Base-by-base conservation (phyloP, 2,797 vertebrate genomes). In the Pseudocheirus occidentalis region DNA sequence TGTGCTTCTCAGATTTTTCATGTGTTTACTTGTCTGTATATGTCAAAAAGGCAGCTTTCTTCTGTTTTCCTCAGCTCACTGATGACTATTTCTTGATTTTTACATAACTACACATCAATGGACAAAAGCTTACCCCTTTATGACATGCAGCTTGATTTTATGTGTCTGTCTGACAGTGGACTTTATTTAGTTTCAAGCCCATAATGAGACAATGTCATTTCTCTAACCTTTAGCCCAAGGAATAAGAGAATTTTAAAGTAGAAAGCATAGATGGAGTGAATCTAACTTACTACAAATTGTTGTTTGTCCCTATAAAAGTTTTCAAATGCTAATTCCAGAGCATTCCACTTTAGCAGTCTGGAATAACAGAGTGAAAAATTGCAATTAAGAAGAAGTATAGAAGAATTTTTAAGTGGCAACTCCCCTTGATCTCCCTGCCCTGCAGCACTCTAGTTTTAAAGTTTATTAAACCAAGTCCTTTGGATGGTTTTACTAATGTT, bases 311-410 rank as follows among this genome's bases (percentile, higher is more conserved):
- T 0, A 59, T 96, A 93, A 95, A 94, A 50, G 5, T 92, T 93
- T 89, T 0, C 21, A 96, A 2, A 2, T 56, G 18, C 92, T 92
- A 97, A 95, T 95, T 90, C 34, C 95, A 73, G 4, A 96, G 40
- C 14, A 91, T 0, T n/a, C 34, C 28, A 24, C 56, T 93, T 98
- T 96, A 87, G 5, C 59, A 96, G 2, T 0, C 52, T 28, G 94
- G 24, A 94, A 95, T 55, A 93, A 91, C n/a, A 56, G 1, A 92
- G 81, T 92, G 87, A 93, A 0, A 11, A 94, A 90, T 96, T 93
- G 52, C 1, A 91, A 91, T 94, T 54, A 66, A 55, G 96, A 95
- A 95, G 59, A 98, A 97, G 93, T 95, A 31, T 59, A 96, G 55
- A 94, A 90, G 10, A 24, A 18, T 92, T 92, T 95, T 81, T 94